Conservation (phyloP, 2,888 invertebrate genomes). For the Serrognathus titanus region DNA sequence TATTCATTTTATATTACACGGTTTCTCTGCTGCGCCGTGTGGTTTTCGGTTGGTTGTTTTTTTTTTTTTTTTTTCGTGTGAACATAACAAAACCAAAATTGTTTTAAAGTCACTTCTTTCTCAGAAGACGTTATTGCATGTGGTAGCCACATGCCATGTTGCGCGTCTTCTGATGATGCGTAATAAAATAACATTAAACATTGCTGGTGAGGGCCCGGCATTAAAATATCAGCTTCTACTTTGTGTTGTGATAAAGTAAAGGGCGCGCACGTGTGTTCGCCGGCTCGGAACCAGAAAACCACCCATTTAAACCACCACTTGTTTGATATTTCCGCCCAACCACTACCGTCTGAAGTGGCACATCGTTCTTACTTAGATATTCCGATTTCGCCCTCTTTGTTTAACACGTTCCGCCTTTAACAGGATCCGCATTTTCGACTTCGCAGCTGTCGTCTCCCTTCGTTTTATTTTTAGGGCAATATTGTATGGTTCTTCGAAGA, state of each 20-base stretch:
- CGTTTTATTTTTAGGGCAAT: constrained; percentile 10
- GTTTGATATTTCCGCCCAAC: constrained; percentile 26
- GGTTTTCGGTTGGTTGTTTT: not conserved
- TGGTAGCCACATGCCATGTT: too few species aligned
- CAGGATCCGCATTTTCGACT: constrained; percentile 3
- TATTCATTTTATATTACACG: not conserved
- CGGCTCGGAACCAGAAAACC: constrained; percentile 12
- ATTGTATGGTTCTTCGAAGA: too few species aligned
- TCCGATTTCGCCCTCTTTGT: constrained; percentile 4
- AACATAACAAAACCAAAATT: not conserved
- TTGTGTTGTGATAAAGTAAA: not conserved
- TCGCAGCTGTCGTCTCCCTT: constrained; percentile 13
- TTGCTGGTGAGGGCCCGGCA: too few species aligned
- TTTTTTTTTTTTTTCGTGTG: not conserved
- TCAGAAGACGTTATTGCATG: too few species aligned
- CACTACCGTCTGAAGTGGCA: constrained; percentile 11
- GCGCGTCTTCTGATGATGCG: too few species aligned
- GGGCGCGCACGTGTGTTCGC: constrained; percentile 9
- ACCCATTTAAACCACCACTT: constrained; percentile 28
- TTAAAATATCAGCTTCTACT: too few species aligned
- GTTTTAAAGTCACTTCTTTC: not conserved
- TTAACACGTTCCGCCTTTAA: not conserved
- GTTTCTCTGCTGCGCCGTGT: not conserved
- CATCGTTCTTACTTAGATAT: constrained; percentile 8
- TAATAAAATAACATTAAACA: too few species aligned